Evolutionary conservation across 2,113 vertebrate genomes (phyloP).

Genomic region (Tragelaphus buxtoni): DNA sequence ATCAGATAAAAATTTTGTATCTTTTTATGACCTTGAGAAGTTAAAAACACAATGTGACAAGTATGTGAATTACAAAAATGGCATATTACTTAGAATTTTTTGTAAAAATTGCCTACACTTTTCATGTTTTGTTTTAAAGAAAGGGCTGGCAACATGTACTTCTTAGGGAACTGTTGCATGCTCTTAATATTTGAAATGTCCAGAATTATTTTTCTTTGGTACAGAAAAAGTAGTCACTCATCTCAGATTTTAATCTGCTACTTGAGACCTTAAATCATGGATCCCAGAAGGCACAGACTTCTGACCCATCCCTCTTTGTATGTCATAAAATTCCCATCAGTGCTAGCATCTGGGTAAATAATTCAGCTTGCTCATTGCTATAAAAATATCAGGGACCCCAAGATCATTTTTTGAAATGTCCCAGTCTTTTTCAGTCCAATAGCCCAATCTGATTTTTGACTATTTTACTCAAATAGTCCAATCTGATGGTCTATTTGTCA

Average conservation of each 20-base stretch:
- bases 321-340: neutral
- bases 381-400: accelerated
- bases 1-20: neutral
- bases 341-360: neutral
- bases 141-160: neutral
- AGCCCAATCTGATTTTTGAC: neutral
- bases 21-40: neutral
- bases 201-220: neutral
- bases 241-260: neutral
- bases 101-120: neutral
- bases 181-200: neutral
- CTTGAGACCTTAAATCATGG: neutral
- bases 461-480: neutral
- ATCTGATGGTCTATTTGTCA: neutral
- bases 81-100: neutral
- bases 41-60: neutral
- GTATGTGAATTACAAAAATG: neutral
- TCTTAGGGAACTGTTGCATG: too few relatives aligned
- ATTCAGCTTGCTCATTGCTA: neutral
- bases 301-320: neutral
- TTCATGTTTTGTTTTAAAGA: neutral
- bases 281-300: neutral
- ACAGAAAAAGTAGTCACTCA: neutral
- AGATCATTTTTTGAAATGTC: neutral
- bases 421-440: neutral